Base-by-base conservation (phyloP, 2,113 vertebrate species). In the Nicator chloris region DNA sequence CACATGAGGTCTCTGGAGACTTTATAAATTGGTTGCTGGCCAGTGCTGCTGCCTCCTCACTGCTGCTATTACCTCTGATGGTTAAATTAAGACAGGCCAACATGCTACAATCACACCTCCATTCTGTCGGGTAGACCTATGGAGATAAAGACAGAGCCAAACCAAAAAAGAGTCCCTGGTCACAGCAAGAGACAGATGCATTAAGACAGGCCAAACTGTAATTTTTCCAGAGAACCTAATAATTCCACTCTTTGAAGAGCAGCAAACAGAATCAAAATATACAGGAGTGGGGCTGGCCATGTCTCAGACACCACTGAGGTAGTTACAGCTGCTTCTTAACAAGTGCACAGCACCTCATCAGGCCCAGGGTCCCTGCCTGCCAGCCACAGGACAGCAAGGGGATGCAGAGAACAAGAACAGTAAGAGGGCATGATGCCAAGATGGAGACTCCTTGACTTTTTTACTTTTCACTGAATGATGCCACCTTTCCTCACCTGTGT, bases 21-120 rank as follows among this genome's bases (percentile, higher is more conserved):
- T 42, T 79, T 26, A 21, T 49, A 90, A 72, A 44, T 63, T 80
- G 70, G 39, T 86, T 73, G 50, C 35, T 63, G 83, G 79, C 79
- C 88, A 86, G 68, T 51, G 54, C 75, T 93, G 82, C 68, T 80
- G 73, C 51, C 40, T 77, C 63, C n/a, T 93, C 53, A 31, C 54
- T 83, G 72, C 68, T 92, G 23, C 50, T 73, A 24, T 65, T 90
- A 76, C 85, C 61, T 82, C 78, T 88, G 65, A 53, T 27, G 6
- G n/a, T 85, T 93, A 94, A 87, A 90, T 88, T 80, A 86, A 88
- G 90, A 76, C 37, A 82, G 39, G 59, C 18, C 50, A 93, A 90
- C 59, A 53, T 2, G 31, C 40, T 86, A n/a, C 66, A 92, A 72
- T 86, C 71, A 82, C 65, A 72, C 66, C 45, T 92, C 81, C 63